Evolutionary conservation across 2,113 vertebrate genomes (phyloP).

Genomic region (Xerus inauris): DNA sequence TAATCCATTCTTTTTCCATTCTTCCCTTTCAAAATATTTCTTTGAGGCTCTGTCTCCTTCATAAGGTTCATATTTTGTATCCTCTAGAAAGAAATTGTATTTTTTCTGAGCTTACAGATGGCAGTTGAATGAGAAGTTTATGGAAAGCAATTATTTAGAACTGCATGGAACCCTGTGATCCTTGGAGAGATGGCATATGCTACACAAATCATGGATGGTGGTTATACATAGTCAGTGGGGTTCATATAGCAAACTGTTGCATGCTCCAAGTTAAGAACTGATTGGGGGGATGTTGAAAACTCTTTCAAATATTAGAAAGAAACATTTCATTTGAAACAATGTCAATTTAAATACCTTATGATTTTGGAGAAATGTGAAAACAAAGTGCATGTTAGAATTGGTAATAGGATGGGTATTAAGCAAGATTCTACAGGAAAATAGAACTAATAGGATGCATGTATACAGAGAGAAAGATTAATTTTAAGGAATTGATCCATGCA

Average conservation of each 20-base stretch:
- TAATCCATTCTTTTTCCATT: background rate
- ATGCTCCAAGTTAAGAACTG: background rate
- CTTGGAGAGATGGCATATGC: background rate
- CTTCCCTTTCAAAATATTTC: background rate
- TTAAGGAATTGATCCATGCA: background rate
- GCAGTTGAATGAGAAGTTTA: background rate
- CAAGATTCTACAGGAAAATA: background rate
- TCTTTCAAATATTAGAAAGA: background rate
- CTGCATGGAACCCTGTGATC: background rate
- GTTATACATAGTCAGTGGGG: background rate
- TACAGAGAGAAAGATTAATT: background rate
- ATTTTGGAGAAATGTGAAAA: slow-evolving; percentile 24
- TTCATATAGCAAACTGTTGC: background rate
- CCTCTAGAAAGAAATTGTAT: background rate
- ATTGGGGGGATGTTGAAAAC: background rate
- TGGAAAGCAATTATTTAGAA: slow-evolving; percentile 42
- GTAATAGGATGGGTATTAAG: background rate
- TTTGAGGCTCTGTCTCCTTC: background rate
- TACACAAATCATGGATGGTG: background rate
- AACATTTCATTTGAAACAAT: background rate
- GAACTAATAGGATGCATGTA: background rate
- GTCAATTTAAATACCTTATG: background rate
- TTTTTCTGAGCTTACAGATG: slow-evolving; percentile 2
- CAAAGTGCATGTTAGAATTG: background rate
- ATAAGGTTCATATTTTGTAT: background rate